Conservation (phyloP, 1,140 invertebrate genomes). For the Cydia pomonella region DNA sequence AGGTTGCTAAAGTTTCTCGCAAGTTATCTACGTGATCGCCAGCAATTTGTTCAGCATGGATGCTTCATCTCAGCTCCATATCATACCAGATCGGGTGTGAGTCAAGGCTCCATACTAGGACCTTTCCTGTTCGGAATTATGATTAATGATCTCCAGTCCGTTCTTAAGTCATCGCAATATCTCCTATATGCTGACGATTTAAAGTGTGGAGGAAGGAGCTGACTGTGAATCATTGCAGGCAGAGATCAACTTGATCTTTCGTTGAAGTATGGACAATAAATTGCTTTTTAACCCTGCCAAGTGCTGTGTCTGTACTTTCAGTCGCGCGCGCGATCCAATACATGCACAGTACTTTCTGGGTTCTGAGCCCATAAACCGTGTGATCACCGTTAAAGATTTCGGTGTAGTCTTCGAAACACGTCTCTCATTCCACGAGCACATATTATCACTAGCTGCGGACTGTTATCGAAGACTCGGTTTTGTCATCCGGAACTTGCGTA, state of each 20-base stretch:
- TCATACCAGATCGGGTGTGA: neutral
- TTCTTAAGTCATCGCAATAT: neutral
- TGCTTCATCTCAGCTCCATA: neutral
- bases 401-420: no score
- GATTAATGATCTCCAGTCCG: conserved; percentile 13
- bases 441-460: neutral
- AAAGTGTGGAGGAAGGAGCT: neutral
- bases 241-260: neutral
- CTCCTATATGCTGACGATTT: conserved; percentile 1
- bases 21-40: conserved; percentile 9
- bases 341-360: neutral
- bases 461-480: conserved; percentile 25
- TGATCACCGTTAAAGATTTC: neutral
- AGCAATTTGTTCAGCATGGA: conserved; percentile 23
- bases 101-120: neutral
- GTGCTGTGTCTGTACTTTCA: conserved; percentile 13
- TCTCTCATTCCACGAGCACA: conserved; percentile 27
- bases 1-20: neutral
- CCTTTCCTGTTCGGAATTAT: no score
- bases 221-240: conserved; percentile 26
- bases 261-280: neutral
- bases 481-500: conserved; percentile 6
- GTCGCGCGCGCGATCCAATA: neutral
- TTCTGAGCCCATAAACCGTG: neutral
- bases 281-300: conserved; percentile 7